Evolutionary conservation across 2,113 vertebrate genomes (phyloP), one percentile per base, ranked within the genome.

Genomic region (Actenoides hombroni): DNA sequence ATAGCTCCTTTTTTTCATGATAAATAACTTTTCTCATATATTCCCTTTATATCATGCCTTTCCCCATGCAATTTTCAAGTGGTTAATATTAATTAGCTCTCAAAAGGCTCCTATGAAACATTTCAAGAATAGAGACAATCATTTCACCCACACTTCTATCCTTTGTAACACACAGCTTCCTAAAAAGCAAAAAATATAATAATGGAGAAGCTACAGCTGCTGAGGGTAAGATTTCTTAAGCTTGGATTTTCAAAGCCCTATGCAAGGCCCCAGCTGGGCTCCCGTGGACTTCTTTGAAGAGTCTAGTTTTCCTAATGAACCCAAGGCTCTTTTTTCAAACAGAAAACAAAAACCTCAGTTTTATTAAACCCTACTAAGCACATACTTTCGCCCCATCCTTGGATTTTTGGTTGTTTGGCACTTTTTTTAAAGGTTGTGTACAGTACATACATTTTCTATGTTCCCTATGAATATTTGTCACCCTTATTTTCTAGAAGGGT

Each of bases 61-160:
- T 65, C 65, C 76, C 61, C 35, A 60, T 80, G 61, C 46, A 83
- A 19, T 84, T 88, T 96, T 93, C 31, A 70, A 88, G 69, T 64
- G 7, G 39, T 81, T 94, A 93, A 64, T 92, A 88, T 94, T 95
- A 93, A 93, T 93, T 94, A 94, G 69, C 29, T 83, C 69, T 93
- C 86, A 61, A 86, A 95, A 86, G 90, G 46, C 60, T 74, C 31
- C 84, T 82, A 17, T 49, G 67, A 86, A 89, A 25, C 44, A 60
- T 78, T 93, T 94, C 69, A 93, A 68, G 53, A 81, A 54, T 4
- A 88, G 64, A 81, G 35, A 86, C 70, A 70, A 94, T 86, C 51
- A 78, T 83, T 90, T 93, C 80, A 78, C 79, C 76, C 90, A 92
- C 83, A 37, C 39, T 71, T 60, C 71, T 48, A 28, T 85, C 79